phyloP scores from a whole-genome alignment of 2,888 invertebrate species.

The Gandaritis pyraliata region DNA sequence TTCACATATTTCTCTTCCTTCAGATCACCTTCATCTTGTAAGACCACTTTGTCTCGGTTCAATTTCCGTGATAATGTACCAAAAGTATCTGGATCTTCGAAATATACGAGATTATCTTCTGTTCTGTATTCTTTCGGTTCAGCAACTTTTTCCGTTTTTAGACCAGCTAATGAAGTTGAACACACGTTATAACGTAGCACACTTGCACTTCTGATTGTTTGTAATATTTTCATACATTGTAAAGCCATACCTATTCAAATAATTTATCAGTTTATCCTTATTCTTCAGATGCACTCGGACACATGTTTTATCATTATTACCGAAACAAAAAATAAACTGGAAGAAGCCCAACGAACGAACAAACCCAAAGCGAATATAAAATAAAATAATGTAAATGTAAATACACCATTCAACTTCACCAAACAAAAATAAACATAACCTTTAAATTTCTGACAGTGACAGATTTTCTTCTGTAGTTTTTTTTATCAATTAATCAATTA shows the following conservation, averaged over 20 bases:
- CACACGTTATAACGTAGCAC: conserved; percentile 49
- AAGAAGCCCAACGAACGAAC: too few relatives aligned
- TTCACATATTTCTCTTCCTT: conserved; percentile 84
- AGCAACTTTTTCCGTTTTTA: conserved; percentile 45
- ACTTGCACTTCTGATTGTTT: conserved; percentile 47
- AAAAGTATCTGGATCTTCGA: conserved; percentile 85
- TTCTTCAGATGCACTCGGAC: too few relatives aligned
- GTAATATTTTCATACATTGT: conserved; percentile 55
- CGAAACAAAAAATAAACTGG: too few relatives aligned
- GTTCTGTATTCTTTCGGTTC: conserved; percentile 59
- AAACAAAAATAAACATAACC: too few relatives aligned
- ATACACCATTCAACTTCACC: too few relatives aligned
- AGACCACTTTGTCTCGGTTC: conserved; percentile 50
- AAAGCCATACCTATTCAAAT: conserved; percentile 54
- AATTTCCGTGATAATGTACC: conserved; percentile 71
- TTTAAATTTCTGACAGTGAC: too few relatives aligned
- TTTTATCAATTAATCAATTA: too few relatives aligned
- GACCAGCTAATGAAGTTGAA: conserved; percentile 44
- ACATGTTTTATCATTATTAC: too few relatives aligned
- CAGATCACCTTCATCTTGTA: conserved; percentile 83
- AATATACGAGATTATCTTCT: conserved; percentile 61
- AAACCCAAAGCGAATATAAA: too few relatives aligned
- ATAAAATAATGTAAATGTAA: too few relatives aligned
- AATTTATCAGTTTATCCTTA: too few relatives aligned
- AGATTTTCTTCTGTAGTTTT: too few relatives aligned